Conservation (phyloP, 2,113 vertebrate genomes). For the Gracilinanus agilis region DNA sequence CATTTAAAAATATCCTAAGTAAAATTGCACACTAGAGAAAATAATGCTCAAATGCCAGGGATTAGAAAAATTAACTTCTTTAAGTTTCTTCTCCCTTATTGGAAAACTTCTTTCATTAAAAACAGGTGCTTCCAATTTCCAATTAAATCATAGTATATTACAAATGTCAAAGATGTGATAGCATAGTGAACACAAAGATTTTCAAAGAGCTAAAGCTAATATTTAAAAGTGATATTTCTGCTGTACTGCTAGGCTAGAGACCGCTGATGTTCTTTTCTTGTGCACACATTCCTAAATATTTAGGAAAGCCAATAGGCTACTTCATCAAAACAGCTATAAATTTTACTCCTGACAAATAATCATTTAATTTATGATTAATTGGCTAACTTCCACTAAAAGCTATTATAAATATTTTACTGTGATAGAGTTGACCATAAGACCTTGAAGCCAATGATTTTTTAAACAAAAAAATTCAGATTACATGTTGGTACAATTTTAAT, state of each 20-base stretch:
- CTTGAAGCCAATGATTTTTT: too few species aligned
- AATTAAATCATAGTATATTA: constrained; percentile 40
- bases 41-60: constrained; percentile 19
- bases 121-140: constrained; percentile 47
- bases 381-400: neutral
- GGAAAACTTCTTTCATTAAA: constrained; percentile 62
- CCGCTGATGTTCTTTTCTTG: neutral
- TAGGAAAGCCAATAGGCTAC: neutral
- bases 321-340: neutral
- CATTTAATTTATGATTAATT: neutral
- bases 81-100: constrained; percentile 43
- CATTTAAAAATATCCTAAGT: constrained; percentile 32
- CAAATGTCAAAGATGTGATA: constrained; percentile 22
- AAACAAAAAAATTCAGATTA: too few species aligned
- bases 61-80: constrained; percentile 61
- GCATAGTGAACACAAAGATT: neutral
- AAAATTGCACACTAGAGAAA: neutral
- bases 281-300: neutral
- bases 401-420: neutral
- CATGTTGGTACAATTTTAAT: too few species aligned
- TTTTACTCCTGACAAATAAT: neutral
- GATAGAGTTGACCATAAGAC: neutral
- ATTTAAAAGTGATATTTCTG: neutral
- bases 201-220: neutral
- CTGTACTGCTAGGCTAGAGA: neutral